Percentiles rank a stretch among this genome's conserved stretches.
These are phyloP conservation scores for Struthio camelus DNA, from an alignment of 2,113 vertebrate genomes.

Conservation along the genomic window DNA sequence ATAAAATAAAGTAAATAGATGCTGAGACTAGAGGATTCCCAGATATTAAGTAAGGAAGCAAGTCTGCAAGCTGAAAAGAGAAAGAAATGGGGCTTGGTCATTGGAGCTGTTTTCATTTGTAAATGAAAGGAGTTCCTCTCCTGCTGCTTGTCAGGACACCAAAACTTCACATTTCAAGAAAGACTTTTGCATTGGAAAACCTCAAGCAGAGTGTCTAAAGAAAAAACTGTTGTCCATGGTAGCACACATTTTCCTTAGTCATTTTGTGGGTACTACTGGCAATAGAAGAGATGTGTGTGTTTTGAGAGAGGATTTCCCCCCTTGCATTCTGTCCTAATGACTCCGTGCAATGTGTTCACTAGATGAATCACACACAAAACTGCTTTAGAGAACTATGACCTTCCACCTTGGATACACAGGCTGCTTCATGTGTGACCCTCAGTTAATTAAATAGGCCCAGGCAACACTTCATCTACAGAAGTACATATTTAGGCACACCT, in stretches of 20 bases:
- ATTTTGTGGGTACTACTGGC: neutral
- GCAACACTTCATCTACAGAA: neutral
- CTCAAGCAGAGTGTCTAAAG: neutral
- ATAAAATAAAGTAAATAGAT: constrained; percentile 14
- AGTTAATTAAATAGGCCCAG: neutral
- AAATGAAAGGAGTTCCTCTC: neutral
- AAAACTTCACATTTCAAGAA: neutral
- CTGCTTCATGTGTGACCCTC: neutral
- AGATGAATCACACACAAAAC: neutral
- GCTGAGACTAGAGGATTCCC: neutral
- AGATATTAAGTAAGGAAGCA: neutral
- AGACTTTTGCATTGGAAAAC: neutral
- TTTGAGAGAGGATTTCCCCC: neutral
- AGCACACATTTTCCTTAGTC: neutral
- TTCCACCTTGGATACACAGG: neutral
- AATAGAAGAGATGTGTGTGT: neutral
- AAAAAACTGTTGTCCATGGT: neutral
- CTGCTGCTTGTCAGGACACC: neutral
- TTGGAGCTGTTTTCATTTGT: neutral
- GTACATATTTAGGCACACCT: neutral
- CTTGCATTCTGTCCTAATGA: neutral
- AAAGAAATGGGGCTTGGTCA: neutral
- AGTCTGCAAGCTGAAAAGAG: neutral
- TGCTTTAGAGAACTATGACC: accelerated
- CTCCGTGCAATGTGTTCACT: neutral